These are phyloP conservation scores for Lithobates sylvaticus DNA, from an alignment of 2,797 vertebrate genomes.

Conservation along the genomic window DNA sequence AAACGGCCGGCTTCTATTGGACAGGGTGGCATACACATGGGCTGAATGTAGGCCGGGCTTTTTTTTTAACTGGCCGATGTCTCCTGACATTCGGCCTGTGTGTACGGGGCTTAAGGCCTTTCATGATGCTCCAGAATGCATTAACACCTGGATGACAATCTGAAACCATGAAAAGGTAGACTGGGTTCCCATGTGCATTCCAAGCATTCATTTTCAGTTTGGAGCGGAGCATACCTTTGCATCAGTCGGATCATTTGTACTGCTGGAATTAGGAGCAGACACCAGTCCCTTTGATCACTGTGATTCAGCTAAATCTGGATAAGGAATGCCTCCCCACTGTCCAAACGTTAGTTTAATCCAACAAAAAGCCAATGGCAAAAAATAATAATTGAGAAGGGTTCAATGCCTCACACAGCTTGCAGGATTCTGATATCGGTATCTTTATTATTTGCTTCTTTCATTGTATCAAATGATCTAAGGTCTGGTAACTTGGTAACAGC, in stretches of 20 bases:
- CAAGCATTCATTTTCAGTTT: not conserved
- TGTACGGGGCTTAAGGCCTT: too few relatives aligned
- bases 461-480: constrained; percentile 30
- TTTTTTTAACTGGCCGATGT: too few relatives aligned
- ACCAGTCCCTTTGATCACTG: not conserved
- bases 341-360: not conserved
- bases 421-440: not conserved
- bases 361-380: constrained; percentile 2
- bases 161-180: not conserved
- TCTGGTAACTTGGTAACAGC: constrained; percentile 45
- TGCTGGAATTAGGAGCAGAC: not conserved
- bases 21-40: too few relatives aligned
- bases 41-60: too few relatives aligned
- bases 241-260: not conserved
- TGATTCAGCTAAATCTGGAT: not conserved
- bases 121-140: not conserved
- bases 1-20: too few relatives aligned
- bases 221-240: not conserved
- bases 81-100: too few relatives aligned
- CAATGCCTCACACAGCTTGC: not conserved
- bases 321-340: not conserved
- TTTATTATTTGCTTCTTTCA: constrained; percentile 10
- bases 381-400: not conserved
- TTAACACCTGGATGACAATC: not conserved
- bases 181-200: not conserved